Conservation (phyloP, 2,797 vertebrate species). For the Myotis findleyi region DNA sequence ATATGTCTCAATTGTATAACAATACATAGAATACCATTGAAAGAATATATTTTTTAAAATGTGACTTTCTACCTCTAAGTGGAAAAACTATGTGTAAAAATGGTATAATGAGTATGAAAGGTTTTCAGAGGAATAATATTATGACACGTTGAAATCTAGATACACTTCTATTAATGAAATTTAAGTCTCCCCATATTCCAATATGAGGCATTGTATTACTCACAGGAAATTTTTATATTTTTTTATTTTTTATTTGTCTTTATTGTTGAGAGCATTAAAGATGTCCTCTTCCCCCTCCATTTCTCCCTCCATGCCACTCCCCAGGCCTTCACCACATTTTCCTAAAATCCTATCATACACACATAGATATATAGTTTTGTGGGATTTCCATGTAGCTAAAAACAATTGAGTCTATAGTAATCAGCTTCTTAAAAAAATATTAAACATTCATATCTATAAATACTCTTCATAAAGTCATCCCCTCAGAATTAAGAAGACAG, state of each 20-base stretch:
- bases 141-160: not conserved
- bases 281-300: too few species aligned
- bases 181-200: not conserved
- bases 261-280: too few species aligned
- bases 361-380: not conserved
- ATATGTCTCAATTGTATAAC: not conserved
- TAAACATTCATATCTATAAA: not conserved
- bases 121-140: not conserved
- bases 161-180: not conserved
- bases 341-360: not conserved
- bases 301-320: too few species aligned
- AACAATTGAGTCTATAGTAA: not conserved
- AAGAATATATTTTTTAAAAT: not conserved
- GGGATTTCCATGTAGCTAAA: not conserved
- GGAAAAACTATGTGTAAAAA: not conserved
- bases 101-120: not conserved
- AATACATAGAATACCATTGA: not conserved
- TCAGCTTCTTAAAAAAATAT: not conserved
- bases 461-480: not conserved
- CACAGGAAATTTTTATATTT: not conserved
- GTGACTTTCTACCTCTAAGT: not conserved
- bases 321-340: not conserved
- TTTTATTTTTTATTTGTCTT: not conserved
- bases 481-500: not conserved
- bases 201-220: not conserved